phyloP scores from a whole-genome alignment of 2,113 vertebrate species.

The Neolamprologus cancellatus region DNA sequence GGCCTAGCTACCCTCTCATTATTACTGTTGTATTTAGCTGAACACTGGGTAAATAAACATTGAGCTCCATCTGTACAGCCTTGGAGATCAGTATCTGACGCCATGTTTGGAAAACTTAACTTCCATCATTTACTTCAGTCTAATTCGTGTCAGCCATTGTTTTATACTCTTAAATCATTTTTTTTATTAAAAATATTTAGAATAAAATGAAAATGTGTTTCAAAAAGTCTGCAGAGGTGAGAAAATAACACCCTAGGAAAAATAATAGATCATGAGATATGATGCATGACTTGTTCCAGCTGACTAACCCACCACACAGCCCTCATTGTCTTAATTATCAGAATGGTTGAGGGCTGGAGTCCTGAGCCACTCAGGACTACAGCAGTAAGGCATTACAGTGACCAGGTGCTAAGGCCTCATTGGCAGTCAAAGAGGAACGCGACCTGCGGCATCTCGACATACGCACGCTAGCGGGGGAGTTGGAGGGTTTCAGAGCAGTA shows the following conservation, averaged over 20 bases:
- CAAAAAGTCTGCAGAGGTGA: background rate
- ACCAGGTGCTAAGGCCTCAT: conserved; percentile 40
- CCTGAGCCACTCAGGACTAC: background rate
- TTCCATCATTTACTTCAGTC: conserved; percentile 15
- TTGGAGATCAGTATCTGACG: conserved; percentile 26
- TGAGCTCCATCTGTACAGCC: conserved; percentile 45
- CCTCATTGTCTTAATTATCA: conserved; percentile 1
- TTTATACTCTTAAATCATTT: background rate
- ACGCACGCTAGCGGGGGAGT: conserved; percentile 36
- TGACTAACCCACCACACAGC: background rate
- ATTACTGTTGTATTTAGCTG: conserved; percentile 48
- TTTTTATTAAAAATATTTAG: background rate
- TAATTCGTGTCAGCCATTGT: background rate
- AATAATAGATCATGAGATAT: background rate
- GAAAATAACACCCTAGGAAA: background rate
- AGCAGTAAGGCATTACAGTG: background rate
- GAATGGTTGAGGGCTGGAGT: background rate
- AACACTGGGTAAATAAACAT: conserved; percentile 51
- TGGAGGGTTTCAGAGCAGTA: conserved; percentile 36
- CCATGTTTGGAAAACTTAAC: conserved; percentile 35
- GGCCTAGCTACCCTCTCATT: conserved; percentile 42
- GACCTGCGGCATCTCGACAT: conserved; percentile 41
- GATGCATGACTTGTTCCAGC: background rate
- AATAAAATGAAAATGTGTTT: background rate
- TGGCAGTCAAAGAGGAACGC: conserved; percentile 45